Conservation (phyloP, 2,888 invertebrate species). For the Invenusta paracnida region DNA sequence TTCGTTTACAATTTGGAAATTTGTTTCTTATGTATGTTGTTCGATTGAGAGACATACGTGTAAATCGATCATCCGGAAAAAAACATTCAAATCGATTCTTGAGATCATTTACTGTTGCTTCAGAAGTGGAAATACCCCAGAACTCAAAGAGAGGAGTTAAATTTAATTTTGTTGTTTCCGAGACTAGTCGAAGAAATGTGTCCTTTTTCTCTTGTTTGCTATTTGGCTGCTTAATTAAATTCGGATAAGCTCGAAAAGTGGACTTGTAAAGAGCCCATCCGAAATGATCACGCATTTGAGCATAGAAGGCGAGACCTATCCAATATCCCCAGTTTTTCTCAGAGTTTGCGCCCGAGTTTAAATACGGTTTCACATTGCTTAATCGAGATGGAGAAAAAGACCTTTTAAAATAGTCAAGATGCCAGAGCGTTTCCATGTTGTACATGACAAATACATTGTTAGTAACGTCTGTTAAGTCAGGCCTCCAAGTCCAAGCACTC, state of each 20-base stretch:
- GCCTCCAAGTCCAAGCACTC: constrained; percentile 48
- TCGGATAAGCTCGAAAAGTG: constrained; percentile 47
- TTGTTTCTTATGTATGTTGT: neutral
- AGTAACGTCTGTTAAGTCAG: constrained; percentile 49
- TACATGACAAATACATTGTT: constrained; percentile 49
- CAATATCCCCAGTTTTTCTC: constrained; percentile 46
- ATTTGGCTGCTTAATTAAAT: constrained; percentile 43
- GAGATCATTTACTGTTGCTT: neutral
- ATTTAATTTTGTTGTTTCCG: constrained; percentile 45
- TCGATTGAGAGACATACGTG: neutral
- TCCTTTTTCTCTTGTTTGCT: constrained; percentile 46
- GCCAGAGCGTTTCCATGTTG: neutral
- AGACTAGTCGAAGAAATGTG: constrained; percentile 47
- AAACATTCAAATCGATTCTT: neutral
- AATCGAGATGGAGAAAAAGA: neutral
- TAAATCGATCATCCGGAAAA: constrained; percentile 30
- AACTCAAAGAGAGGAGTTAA: constrained; percentile 47
- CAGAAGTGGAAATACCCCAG: constrained; percentile 48
- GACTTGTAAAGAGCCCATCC: constrained; percentile 48
- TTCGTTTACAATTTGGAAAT: neutral
- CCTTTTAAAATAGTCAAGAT: constrained; percentile 1
- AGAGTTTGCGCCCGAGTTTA: constrained; percentile 46
- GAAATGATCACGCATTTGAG: constrained; percentile 48
- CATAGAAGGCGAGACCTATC: constrained; percentile 48
- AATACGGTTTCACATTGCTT: constrained; percentile 41